phyloP scores from a whole-genome alignment of 1,140 invertebrate species.

The Nephotettix cincticeps region DNA sequence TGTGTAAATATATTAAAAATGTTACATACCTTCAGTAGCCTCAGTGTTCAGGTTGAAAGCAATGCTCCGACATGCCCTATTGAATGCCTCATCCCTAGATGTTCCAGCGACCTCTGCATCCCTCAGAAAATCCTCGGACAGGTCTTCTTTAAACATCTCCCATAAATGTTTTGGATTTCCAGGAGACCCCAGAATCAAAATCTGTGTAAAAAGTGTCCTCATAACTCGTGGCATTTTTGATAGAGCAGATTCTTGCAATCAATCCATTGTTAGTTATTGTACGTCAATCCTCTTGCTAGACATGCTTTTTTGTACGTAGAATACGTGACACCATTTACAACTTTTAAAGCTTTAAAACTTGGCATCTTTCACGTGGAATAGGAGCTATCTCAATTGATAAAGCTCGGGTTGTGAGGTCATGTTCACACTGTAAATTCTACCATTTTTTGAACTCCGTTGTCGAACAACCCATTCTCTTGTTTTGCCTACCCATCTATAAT shows the following conservation, averaged over 20 bases:
- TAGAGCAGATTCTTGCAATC: constrained; percentile 1
- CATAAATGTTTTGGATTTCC: constrained; percentile 19
- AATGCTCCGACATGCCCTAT: not conserved
- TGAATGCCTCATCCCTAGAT: not conserved
- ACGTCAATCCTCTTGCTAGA: not conserved
- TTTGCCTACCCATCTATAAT: not conserved
- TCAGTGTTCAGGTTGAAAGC: not conserved
- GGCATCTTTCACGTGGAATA: not conserved
- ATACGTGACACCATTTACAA: not conserved
- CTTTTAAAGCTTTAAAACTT: not conserved
- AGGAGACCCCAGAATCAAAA: constrained; percentile 18
- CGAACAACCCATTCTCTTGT: not conserved
- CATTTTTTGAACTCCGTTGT: not conserved
- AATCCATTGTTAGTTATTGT: not conserved
- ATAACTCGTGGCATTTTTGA: constrained; percentile 23
- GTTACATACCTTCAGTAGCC: not conserved
- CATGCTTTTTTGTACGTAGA: not conserved
- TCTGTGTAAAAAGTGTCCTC: constrained; percentile 25
- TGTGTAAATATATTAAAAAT: too few relatives aligned
- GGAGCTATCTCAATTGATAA: not conserved
- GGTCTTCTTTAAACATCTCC: constrained; percentile 21
- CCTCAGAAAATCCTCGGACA: not conserved
- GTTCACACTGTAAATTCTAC: not conserved
- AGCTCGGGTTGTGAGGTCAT: not conserved
- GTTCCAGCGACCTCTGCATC: not conserved